phyloP scores from a whole-genome alignment of 2,888 invertebrate species.

The Actias luna region DNA sequence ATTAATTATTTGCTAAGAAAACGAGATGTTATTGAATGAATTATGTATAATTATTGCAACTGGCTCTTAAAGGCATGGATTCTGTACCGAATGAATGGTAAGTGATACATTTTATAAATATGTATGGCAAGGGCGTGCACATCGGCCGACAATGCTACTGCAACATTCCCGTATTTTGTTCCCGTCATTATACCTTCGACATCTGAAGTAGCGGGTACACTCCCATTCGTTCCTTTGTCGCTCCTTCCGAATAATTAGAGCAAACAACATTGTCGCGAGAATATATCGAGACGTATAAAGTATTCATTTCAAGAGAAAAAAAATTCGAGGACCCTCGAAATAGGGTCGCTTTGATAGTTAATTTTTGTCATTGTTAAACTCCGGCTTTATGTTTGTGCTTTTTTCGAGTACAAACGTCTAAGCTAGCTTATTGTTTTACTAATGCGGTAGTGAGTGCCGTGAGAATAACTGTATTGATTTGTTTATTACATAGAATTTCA shows the following conservation, averaged over 20 bases:
- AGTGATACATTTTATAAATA: conserved; percentile 61
- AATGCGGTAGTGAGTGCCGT: conserved; percentile 65
- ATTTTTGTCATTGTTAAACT: conserved; percentile 72
- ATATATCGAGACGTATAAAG: conserved; percentile 61
- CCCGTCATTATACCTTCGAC: conserved; percentile 64
- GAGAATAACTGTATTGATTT: conserved; percentile 50
- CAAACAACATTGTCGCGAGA: conserved; percentile 55
- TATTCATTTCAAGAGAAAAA: conserved; percentile 74
- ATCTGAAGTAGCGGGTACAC: conserved; percentile 65
- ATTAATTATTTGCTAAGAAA: conserved; percentile 34
- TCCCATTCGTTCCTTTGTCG: conserved; percentile 70
- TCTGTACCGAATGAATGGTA: conserved; percentile 35
- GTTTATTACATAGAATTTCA: not conserved
- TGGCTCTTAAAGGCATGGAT: conserved; percentile 18
- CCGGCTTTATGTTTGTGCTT: conserved; percentile 47
- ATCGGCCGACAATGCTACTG: conserved; percentile 62
- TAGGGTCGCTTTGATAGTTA: conserved; percentile 68
- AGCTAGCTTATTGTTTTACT: conserved; percentile 53
- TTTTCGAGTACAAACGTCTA: conserved; percentile 46
- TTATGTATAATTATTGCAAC: conserved; percentile 37
- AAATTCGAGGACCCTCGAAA: conserved; percentile 59
- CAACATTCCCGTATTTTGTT: conserved; percentile 60
- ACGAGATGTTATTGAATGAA: conserved; percentile 37
- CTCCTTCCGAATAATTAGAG: conserved; percentile 78
- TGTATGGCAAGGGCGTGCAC: conserved; percentile 72